phyloP scores from a whole-genome alignment of 2,888 invertebrate genomes.

The Heliconius ethilla region DNA sequence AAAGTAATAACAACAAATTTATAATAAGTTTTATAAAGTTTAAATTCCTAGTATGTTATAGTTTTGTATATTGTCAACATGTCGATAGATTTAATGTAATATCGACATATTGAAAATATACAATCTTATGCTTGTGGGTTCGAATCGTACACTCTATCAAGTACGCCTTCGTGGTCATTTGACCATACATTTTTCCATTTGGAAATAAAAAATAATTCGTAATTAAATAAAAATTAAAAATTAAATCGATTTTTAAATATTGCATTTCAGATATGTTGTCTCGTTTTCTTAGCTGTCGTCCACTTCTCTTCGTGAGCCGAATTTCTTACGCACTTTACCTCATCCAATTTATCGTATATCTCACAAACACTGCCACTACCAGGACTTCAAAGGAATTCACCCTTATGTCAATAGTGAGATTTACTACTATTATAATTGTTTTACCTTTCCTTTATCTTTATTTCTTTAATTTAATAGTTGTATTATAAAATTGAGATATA shows the following conservation, averaged over 20 bases:
- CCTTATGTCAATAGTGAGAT: slow-evolving; percentile 80
- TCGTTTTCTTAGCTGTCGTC: slow-evolving; percentile 77
- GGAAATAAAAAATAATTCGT: too few relatives aligned
- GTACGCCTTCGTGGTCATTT: too few relatives aligned
- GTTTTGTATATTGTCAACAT: too few relatives aligned
- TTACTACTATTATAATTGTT: background rate
- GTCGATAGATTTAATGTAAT: too few relatives aligned
- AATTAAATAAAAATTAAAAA: too few relatives aligned
- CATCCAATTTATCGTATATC: slow-evolving; percentile 84
- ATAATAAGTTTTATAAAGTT: background rate
- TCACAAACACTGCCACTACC: slow-evolving; percentile 84
- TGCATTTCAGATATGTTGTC: slow-evolving; percentile 72
- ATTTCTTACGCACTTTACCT: slow-evolving; percentile 86
- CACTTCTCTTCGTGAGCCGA: slow-evolving; percentile 83
- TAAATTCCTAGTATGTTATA: too few relatives aligned
- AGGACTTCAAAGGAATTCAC: slow-evolving; percentile 83
- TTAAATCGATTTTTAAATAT: slow-evolving; percentile 1
- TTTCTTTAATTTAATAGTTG: background rate
- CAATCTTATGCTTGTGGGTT: background rate
- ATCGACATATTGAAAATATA: background rate
- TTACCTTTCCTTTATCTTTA: background rate
- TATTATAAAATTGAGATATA: too few relatives aligned
- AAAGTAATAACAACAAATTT: background rate
- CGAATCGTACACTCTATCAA: too few relatives aligned
- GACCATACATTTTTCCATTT: too few relatives aligned